These are phyloP conservation scores for Himalopsyche tibetana DNA, from an alignment of 2,888 invertebrate species.

Conservation along the genomic window DNA sequence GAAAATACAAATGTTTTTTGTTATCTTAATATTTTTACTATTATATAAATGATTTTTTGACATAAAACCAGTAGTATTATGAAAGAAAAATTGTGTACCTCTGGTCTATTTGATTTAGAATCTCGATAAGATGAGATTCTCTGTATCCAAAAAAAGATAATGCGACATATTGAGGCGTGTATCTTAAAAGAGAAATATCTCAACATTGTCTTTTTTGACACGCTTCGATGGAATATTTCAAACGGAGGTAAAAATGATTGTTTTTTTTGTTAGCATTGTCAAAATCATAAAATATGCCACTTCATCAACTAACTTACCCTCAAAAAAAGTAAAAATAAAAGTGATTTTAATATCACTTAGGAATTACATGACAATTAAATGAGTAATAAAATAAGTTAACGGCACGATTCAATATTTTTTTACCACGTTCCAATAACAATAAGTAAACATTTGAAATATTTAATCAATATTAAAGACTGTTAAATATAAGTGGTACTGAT, in stretches of 20 bases:
- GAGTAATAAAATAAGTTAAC: no score
- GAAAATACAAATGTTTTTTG: no score
- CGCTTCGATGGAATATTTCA: conserved; percentile 61
- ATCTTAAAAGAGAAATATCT: conserved; percentile 56
- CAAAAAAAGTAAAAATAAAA: neutral
- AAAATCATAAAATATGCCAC: neutral
- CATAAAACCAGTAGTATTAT: neutral
- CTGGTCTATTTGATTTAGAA: conserved; percentile 48
- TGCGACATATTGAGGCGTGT: conserved; percentile 64
- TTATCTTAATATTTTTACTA: no score
- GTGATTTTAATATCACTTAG: no score
- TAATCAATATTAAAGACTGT: no score
- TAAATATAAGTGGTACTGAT: no score
- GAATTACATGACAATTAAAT: no score
- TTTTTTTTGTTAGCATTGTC: conserved; percentile 45
- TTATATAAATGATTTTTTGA: neutral
- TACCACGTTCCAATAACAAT: no score
- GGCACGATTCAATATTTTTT: no score
- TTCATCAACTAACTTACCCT: neutral
- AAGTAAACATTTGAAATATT: no score
- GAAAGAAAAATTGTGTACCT: neutral
- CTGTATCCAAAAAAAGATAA: conserved; percentile 58
- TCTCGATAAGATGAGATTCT: conserved; percentile 57
- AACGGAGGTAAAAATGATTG: conserved; percentile 50
- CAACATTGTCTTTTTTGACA: conserved; percentile 62